Base-by-base conservation (phyloP, 2,797 vertebrate species). In the Leucoraja ocellata region DNA sequence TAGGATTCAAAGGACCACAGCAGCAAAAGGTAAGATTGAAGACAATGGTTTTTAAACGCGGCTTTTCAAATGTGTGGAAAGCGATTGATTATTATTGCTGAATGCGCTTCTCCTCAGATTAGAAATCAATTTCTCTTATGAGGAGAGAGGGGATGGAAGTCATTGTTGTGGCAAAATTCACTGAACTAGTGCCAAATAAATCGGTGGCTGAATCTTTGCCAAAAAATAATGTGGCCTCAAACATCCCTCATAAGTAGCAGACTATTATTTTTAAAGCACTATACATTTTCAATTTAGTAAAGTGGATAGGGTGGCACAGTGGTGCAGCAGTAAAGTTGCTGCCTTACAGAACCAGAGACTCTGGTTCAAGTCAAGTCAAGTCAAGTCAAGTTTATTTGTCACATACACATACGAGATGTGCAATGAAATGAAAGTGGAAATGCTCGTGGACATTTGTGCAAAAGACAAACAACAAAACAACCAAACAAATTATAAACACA, bases 1-100 rank as follows among this genome's bases (percentile, higher is more conserved):
- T 99, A 96, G 98, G 98, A 96, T 99, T 99, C 96, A 97, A 97
- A 95, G 99, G 97, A 95, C 94, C 96, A 95, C 96, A 99, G 95
- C 97, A 98, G 95, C 97, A 96, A 96, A 97, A 99, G 99, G 99
- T 99, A 98, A 96, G 94, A 93, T 13, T 32, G 6, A 73, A 93
- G 46, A 32, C 93, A 88, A 68, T 36, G 63, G n/a, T 88, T 65
- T 88, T 93, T 77, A 94, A 93, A 21, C 94, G 63, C 46, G 94
- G 94, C 95, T 93, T 94, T 95, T 95, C 94, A 94, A 95, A 94
- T 95, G 94, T 93, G 94, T 54, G 91, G 73, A 77, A 94, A 95
- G 93, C 94, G 95, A 94, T 95, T 95, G 94, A 95, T 96, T 95
- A 95, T 93, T 46, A 93, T 32, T 95, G 94, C 94, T 93, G 94